phyloP scores from a whole-genome alignment of 2,113 vertebrate genomes.

The Gambusia holbrooki region DNA sequence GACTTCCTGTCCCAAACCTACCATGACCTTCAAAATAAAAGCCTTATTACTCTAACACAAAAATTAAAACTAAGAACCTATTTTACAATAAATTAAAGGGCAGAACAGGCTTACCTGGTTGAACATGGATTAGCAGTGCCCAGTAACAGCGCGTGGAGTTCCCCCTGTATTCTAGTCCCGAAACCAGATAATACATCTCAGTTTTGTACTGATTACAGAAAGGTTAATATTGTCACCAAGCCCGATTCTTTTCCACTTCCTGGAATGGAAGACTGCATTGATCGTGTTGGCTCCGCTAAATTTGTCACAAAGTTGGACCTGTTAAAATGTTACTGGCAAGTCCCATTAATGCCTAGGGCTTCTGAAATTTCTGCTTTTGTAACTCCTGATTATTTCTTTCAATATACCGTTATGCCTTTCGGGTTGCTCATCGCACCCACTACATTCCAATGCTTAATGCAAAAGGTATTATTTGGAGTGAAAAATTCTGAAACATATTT shows the following conservation, averaged over 20 bases:
- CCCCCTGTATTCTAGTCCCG: not conserved
- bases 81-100: no score
- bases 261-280: not conserved
- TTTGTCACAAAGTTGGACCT: not conserved
- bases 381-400: not conserved
- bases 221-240: not conserved
- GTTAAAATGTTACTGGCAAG: not conserved
- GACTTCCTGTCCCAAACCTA: no score
- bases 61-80: no score
- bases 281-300: not conserved
- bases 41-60: no score
- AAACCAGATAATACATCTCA: not conserved
- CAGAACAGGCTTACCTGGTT: not conserved
- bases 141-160: not conserved
- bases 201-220: not conserved
- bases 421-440: not conserved
- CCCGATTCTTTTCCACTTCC: not conserved
- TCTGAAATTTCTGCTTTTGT: not conserved
- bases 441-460: not conserved
- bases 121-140: not conserved
- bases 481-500: not conserved
- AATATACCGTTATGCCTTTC: not conserved
- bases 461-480: not conserved
- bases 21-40: no score
- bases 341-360: not conserved